A percentile compares a stretch with the other conserved stretches of the same genome.
These are phyloP conservation scores for Plodia interpunctella DNA, from an alignment of 1,140 invertebrate genomes.

Conservation along the genomic window DNA sequence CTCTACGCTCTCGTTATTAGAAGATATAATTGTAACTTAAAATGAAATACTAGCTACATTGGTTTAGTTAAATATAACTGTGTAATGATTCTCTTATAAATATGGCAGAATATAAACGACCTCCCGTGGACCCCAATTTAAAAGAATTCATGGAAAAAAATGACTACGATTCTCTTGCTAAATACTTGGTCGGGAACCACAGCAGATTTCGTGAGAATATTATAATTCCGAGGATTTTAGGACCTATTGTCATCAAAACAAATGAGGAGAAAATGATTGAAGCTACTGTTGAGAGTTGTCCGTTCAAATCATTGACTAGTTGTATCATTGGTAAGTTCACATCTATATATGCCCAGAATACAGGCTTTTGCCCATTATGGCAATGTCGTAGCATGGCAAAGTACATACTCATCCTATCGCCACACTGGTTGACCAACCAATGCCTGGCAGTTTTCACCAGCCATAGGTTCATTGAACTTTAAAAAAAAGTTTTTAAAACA, in stretches of 20 bases:
- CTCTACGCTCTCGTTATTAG: no score
- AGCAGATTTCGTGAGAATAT: conserved; percentile 86
- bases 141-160: conserved; percentile 67
- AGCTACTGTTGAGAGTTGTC: conserved; percentile 92
- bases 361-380: no score
- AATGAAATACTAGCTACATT: neutral
- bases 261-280: conserved; percentile 94
- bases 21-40: no score
- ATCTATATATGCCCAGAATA: no score
- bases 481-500: no score
- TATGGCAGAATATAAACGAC: conserved; percentile 48
- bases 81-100: conserved; percentile 14
- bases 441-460: no score
- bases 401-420: no score
- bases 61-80: no score
- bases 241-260: conserved; percentile 87
- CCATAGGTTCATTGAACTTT: no score
- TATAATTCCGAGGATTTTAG: conserved; percentile 86
- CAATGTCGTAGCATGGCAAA: no score
- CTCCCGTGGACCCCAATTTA: conserved; percentile 55
- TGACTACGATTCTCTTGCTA: conserved; percentile 79
- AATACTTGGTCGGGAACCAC: conserved; percentile 82
- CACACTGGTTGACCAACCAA: no score
- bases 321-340: conserved; percentile 91
- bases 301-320: conserved; percentile 93